Evolutionary conservation across 2,888 invertebrate genomes (phyloP), one percentile per base, ranked within the genome.

Genomic region (Hymenopus coronatus): DNA sequence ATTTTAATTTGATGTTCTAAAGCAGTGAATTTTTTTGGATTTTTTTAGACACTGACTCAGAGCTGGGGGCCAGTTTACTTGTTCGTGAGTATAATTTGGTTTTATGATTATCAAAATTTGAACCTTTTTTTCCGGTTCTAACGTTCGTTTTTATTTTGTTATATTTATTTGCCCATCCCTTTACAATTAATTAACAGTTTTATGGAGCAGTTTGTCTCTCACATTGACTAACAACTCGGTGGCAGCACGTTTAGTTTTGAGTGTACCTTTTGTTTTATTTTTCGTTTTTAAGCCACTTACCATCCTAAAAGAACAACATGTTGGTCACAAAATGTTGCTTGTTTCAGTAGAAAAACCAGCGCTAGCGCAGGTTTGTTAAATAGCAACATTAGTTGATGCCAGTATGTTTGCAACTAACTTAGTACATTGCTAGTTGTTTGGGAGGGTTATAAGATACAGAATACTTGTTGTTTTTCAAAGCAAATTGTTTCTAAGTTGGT

Each of bases 41-140:
- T 88, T 90, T 90, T 90, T 90, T 90, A 90, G 90, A 90, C 89
- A 90, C 90, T 88, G 90, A 90, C 90, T 89, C 90, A 88, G 90
- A 90, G 90, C 90, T 89, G 90, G 89, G 89, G 89, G 88, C 90
- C 90, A 90, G 90, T 90, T 90, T 90, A 86, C 90, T 90, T 90
- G 90, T 89, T 90, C 90, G 90, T 90, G 90, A 90, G 90, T 90
- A 90, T 89, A 89, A 90, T 87, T 89, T 90, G 54, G 54, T 70
- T 70, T 70, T 20, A 20, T 70, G 54, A 70, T 40, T 70, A 70
- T 70, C 54, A 70, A 70, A 70, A 70, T 70, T 70, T 70, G 54
- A 25, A 70, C 54, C 54, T 70, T 70, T 70, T 70, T 70, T 70
- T 70, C 15, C 54, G 54, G 54, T 83, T 83, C 83, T 54, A 83